A percentile compares a stretch with the other conserved stretches of the same genome.
These are phyloP conservation scores for Calephelis perditalis DNA, from an alignment of 2,888 invertebrate genomes.

Conservation along the genomic window DNA sequence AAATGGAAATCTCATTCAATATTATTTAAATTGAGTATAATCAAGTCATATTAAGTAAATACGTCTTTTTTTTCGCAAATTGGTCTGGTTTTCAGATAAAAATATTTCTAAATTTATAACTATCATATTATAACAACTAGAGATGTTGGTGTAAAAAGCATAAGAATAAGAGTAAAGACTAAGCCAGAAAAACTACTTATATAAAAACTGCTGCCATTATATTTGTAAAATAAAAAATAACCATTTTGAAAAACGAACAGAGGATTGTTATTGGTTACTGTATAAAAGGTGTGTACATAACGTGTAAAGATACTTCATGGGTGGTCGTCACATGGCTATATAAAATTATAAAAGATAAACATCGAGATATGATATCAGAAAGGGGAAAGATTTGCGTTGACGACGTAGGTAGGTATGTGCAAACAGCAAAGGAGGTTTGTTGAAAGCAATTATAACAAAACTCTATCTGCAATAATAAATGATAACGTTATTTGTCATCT, in stretches of 20 bases:
- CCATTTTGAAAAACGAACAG: not conserved
- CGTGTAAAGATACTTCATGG: not conserved
- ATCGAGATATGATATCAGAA: constrained; percentile 5
- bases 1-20: no score
- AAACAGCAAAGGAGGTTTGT: constrained; percentile 16
- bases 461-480: constrained; percentile 3
- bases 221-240: no score
- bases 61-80: no score
- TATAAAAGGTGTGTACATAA: not conserved
- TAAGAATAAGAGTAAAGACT: no score
- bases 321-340: constrained; percentile 7
- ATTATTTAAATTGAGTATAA: no score
- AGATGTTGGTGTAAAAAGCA: no score
- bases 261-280: not conserved
- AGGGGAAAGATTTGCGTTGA: not conserved
- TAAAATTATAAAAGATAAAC: constrained; percentile 1
- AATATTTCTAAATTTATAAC: no score
- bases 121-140: no score
- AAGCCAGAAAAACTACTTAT: no score
- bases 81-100: no score
- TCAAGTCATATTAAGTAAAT: no score
- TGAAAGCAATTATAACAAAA: constrained; percentile 8
- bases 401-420: not conserved
- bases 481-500: constrained; percentile 13
- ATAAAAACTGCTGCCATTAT: no score